phyloP scores from a whole-genome alignment of 2,888 invertebrate genomes.

The Campoplex capitator region DNA sequence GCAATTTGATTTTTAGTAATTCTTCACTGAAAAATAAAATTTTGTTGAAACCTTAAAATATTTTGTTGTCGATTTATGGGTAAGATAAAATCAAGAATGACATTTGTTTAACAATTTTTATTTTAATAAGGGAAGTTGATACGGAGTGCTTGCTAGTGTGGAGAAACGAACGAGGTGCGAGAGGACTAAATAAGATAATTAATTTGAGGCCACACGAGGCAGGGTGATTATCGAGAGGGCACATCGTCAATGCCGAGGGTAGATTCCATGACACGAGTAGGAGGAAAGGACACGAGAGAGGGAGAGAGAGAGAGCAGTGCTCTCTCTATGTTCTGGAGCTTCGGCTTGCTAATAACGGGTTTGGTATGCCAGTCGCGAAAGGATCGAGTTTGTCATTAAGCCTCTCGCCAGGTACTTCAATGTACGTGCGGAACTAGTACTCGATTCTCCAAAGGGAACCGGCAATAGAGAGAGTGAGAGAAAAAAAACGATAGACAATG shows the following conservation, averaged over 20 bases:
- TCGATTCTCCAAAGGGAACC: constrained; percentile 51
- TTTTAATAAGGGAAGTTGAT: not conserved
- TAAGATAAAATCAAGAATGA: not conserved
- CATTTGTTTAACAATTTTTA: not conserved
- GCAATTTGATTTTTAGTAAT: too few relatives aligned
- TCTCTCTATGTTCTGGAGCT: constrained; percentile 16
- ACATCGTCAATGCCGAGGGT: constrained; percentile 27
- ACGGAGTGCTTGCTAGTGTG: not conserved
- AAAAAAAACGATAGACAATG: not conserved
- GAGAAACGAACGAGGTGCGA: constrained; percentile 9
- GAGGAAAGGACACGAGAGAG: not conserved
- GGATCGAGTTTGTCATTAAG: constrained; percentile 67
- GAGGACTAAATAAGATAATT: constrained; percentile 51
- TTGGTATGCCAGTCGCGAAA: constrained; percentile 64
- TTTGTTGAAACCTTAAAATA: too few relatives aligned
- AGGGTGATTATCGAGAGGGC: constrained; percentile 52
- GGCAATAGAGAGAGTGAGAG: not conserved
- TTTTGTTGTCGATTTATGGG: not conserved
- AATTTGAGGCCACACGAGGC: constrained; percentile 45
- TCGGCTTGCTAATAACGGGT: constrained; percentile 61
- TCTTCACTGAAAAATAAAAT: too few relatives aligned
- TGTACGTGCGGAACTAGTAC: constrained; percentile 56
- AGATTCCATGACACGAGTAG: constrained; percentile 20
- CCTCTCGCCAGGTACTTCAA: constrained; percentile 60
- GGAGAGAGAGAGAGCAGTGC: constrained; percentile 2